phyloP scores from a whole-genome alignment of 53 echinoderm and acorn worm species.

The Patiria pectinifera region DNA sequence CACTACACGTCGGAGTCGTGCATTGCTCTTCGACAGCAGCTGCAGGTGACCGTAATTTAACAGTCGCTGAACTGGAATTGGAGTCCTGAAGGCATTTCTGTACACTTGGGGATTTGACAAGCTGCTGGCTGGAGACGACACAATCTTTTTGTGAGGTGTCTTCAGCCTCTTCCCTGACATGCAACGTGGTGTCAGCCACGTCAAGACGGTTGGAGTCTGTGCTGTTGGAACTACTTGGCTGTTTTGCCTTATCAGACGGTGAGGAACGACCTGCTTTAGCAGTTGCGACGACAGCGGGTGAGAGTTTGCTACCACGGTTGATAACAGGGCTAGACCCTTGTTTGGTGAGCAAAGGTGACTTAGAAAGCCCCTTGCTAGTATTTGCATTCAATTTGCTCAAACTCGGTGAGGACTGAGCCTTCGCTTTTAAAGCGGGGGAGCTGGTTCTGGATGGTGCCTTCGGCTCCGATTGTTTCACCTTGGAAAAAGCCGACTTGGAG shows the following conservation, averaged over 20 bases:
- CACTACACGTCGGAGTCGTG: neutral
- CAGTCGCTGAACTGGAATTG: conserved; percentile 68
- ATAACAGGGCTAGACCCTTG: conserved; percentile 34
- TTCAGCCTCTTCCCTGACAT: neutral
- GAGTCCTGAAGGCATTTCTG: conserved; percentile 53
- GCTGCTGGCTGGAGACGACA: neutral
- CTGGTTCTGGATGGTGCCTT: conserved; percentile 41
- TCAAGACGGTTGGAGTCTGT: conserved; percentile 19
- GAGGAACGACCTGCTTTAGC: conserved; percentile 23
- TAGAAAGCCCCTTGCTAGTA: conserved; percentile 38
- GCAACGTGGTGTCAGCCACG: neutral
- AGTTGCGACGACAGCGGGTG: conserved; percentile 10
- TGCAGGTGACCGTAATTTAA: conserved; percentile 61
- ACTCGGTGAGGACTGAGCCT: conserved; percentile 54
- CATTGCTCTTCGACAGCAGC: neutral
- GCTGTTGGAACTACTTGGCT: conserved; percentile 21
- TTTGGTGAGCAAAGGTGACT: conserved; percentile 46
- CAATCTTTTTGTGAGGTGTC: neutral
- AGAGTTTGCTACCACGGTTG: conserved; percentile 19
- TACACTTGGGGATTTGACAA: conserved; percentile 36
- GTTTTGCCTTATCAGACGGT: conserved; percentile 39
- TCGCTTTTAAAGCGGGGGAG: conserved; percentile 57
- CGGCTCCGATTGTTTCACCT: conserved; percentile 42
- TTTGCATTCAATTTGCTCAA: conserved; percentile 48
- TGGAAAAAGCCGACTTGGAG: conserved; percentile 59